These are phyloP conservation scores for Archips crataeganus DNA, from an alignment of 2,888 invertebrate species.

Conservation along the genomic window DNA sequence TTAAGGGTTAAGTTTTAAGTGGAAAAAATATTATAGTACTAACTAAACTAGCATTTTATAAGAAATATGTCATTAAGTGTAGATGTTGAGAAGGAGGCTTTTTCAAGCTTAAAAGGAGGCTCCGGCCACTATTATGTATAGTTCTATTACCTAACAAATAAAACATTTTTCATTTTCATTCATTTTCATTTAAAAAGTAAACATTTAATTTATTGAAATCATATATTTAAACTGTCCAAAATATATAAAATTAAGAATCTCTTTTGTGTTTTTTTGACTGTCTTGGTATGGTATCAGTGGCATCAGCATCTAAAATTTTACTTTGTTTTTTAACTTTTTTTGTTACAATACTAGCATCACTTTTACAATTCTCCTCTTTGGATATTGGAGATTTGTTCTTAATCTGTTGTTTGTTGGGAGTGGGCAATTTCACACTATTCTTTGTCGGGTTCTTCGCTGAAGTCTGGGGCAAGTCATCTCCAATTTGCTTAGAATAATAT, in stretches of 20 bases:
- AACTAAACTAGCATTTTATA: too few species aligned
- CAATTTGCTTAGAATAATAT: constrained; percentile 59
- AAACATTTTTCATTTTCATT: too few species aligned
- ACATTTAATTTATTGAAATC: constrained; percentile 11
- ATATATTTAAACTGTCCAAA: constrained; percentile 20
- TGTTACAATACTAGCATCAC: constrained; percentile 51
- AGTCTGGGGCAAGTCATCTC: constrained; percentile 56
- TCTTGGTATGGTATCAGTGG: constrained; percentile 56
- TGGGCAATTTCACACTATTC: constrained; percentile 43
- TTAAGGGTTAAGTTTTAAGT: too few species aligned
- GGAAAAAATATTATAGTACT: too few species aligned
- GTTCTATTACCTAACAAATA: too few species aligned
- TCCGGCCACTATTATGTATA: too few species aligned
- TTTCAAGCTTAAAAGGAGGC: too few species aligned
- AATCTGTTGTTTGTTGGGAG: constrained; percentile 48
- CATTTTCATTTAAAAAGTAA: not conserved
- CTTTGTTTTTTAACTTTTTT: constrained; percentile 58
- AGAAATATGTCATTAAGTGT: too few species aligned
- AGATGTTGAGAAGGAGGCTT: too few species aligned
- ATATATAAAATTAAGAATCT: constrained; percentile 48
- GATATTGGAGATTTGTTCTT: constrained; percentile 48
- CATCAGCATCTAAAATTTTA: constrained; percentile 57
- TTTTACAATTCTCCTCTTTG: constrained; percentile 55
- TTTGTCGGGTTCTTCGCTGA: constrained; percentile 50
- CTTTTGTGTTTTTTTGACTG: constrained; percentile 68